Percentiles rank a stretch among this genome's conserved stretches.
Evolutionary conservation across 1,140 invertebrate species (phyloP).

Genomic region (Cheumatopsyche charites): DNA sequence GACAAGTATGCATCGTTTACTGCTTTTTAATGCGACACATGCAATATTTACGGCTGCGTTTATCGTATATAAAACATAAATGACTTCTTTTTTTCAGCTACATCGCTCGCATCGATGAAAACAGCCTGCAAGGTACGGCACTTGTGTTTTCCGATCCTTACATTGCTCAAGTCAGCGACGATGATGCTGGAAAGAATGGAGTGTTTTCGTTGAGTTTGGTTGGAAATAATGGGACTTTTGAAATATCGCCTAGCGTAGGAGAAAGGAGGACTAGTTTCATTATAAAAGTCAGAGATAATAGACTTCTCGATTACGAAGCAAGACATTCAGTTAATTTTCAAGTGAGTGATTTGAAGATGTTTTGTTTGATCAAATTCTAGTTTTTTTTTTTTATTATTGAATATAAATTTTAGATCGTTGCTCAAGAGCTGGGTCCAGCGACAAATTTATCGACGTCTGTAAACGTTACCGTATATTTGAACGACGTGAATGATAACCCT

Average conservation of each 20-base stretch:
- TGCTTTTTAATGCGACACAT: not conserved
- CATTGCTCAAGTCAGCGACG: constrained; percentile 73
- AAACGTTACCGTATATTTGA: constrained; percentile 78
- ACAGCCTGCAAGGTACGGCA: constrained; percentile 78
- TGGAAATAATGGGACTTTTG: constrained; percentile 86
- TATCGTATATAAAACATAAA: constrained; percentile 10
- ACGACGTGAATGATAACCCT: constrained; percentile 89
- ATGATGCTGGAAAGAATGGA: constrained; percentile 81
- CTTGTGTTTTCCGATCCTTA: constrained; percentile 74
- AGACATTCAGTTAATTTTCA: constrained; percentile 73
- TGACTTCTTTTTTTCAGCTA: constrained; percentile 63
- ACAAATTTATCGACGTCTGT: constrained; percentile 75
- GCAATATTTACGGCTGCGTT: not conserved
- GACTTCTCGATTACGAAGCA: constrained; percentile 82
- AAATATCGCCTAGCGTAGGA: constrained; percentile 86
- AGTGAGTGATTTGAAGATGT: constrained; percentile 58
- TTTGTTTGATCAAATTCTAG: constrained; percentile 32
- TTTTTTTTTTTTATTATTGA: constrained; percentile 5
- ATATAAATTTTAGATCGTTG: constrained; percentile 67
- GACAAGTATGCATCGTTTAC: constrained; percentile 72
- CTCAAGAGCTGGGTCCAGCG: constrained; percentile 76
- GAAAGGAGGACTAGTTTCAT: constrained; percentile 80
- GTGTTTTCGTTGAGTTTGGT: constrained; percentile 80
- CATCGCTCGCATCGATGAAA: constrained; percentile 78
- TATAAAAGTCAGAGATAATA: constrained; percentile 82